These are phyloP conservation scores for Sardinella longiceps DNA, from an alignment of 2,797 vertebrate genomes.

Conservation along the genomic window DNA sequence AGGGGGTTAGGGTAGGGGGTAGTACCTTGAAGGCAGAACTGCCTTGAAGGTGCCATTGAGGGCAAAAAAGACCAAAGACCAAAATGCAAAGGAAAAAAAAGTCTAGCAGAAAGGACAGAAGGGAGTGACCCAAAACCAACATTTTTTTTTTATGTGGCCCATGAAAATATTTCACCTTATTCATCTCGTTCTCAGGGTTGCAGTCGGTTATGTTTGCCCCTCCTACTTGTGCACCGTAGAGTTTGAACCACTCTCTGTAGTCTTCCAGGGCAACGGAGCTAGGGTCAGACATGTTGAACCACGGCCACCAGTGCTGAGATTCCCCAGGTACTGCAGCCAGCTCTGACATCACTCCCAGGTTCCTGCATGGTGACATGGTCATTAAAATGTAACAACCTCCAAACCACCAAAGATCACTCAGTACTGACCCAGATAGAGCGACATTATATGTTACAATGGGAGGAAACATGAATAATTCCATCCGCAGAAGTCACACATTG, in stretches of 20 bases:
- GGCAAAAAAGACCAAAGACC: too few species aligned
- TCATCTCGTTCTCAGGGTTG: conserved; percentile 78
- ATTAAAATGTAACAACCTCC: background rate
- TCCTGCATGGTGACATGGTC: conserved; percentile 62
- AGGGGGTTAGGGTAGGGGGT: too few species aligned
- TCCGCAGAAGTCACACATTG: too few species aligned
- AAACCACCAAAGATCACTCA: too few species aligned
- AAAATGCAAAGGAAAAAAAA: background rate
- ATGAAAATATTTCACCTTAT: conserved; percentile 62
- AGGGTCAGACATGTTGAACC: conserved; percentile 68
- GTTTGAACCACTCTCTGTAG: conserved; percentile 76
- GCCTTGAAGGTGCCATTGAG: too few species aligned
- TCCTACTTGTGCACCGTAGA: conserved; percentile 59
- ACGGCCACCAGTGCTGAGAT: conserved; percentile 62
- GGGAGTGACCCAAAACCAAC: background rate
- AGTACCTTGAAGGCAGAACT: too few species aligned
- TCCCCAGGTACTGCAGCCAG: conserved; percentile 50
- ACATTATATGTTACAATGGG: too few species aligned
- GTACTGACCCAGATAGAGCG: too few species aligned
- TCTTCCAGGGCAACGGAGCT: conserved; percentile 69
- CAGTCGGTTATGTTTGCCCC: conserved; percentile 73
- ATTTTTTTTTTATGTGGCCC: background rate
- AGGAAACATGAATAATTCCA: too few species aligned
- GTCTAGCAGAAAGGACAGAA: background rate
- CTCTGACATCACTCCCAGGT: conserved; percentile 64